Evolutionary conservation across 2,113 vertebrate species (phyloP).

Genomic region (Tyrannus savana): DNA sequence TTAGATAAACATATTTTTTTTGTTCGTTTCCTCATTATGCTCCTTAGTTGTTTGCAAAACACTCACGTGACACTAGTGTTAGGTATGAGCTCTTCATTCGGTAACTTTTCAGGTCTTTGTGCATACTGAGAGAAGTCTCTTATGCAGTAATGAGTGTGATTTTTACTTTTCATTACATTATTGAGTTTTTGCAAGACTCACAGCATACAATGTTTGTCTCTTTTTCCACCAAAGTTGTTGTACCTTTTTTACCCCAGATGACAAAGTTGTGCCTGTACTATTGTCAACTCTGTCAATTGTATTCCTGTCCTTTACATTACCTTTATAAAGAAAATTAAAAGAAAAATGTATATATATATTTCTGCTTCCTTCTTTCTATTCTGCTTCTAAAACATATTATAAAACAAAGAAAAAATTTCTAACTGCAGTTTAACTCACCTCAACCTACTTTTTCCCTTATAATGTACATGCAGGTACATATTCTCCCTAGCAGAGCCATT

Average conservation of each 20-base stretch:
- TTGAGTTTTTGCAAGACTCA: background rate
- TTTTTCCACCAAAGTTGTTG: background rate
- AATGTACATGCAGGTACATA: background rate
- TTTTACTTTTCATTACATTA: background rate
- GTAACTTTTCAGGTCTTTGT: background rate
- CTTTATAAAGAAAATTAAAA: background rate
- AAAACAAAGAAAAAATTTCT: background rate
- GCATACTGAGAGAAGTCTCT: background rate
- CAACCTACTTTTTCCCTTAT: background rate
- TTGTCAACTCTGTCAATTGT: background rate
- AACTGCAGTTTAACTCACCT: background rate
- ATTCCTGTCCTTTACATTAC: background rate
- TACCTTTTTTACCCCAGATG: background rate
- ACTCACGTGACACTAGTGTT: background rate
- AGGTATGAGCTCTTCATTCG: background rate
- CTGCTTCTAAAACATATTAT: background rate
- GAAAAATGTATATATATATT: background rate
- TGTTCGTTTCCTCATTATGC: background rate
- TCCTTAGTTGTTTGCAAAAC: background rate
- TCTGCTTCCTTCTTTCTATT: background rate
- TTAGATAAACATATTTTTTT: background rate
- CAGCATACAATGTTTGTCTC: fast-evolving
- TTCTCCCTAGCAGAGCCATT: fast-evolving
- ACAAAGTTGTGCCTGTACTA: background rate
- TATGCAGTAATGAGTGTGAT: background rate